Base-by-base conservation (phyloP, 1,140 invertebrate species). In the Physella acuta region DNA sequence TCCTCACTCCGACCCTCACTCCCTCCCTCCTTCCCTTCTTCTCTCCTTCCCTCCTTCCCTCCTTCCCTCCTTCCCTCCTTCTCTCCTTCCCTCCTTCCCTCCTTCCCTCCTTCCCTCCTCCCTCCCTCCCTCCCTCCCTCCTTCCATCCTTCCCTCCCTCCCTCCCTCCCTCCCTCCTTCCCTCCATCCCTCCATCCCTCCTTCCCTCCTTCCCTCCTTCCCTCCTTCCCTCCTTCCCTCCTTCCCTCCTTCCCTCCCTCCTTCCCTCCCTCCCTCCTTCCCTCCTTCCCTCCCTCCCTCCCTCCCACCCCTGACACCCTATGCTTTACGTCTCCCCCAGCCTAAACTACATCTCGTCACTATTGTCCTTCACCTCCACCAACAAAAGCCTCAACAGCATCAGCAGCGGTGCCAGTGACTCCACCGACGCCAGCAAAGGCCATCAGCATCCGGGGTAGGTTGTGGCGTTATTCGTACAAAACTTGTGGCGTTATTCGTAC, bases 251-350 rank as follows among this genome's bases (percentile, higher is more conserved):
- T 60, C 30, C 33, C 20, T 34, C 14, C n/a, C 44, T 49, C 44
- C n/a, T n/a, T n/a, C n/a, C 44, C 44, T 49, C n/a, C 44, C n/a
- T n/a, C 44, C 44, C n/a, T n/a, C 44, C n/a, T n/a, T n/a, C n/a
- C 44, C 44, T n/a, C n/a, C 44, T n/a, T n/a, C n/a, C 44, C 44
- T 49, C 44, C 44, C n/a, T n/a, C 44, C 44, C n/a, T n/a, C 44
- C 44, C n/a, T n/a, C n/a, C 44, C 44, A 11, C n/a, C 44, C n/a
- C 44, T n/a, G 11, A 14, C 44, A 11, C n/a, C 44, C 44, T 49
- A 11, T n/a, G 11, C 44, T n/a, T 49, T 11, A 11, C 11, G n/a
- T 49, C 44, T 49, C 44, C 44, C n/a, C 44, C 44, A 14, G 11
- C 44, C 44, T 49, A 11, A 11, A 14, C 44, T n/a, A 14, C 44